A percentile compares a stretch with the other conserved stretches of the same genome.
These are phyloP conservation scores for Geothlypis trichas DNA, from an alignment of 2,113 vertebrate genomes.

Conservation along the genomic window DNA sequence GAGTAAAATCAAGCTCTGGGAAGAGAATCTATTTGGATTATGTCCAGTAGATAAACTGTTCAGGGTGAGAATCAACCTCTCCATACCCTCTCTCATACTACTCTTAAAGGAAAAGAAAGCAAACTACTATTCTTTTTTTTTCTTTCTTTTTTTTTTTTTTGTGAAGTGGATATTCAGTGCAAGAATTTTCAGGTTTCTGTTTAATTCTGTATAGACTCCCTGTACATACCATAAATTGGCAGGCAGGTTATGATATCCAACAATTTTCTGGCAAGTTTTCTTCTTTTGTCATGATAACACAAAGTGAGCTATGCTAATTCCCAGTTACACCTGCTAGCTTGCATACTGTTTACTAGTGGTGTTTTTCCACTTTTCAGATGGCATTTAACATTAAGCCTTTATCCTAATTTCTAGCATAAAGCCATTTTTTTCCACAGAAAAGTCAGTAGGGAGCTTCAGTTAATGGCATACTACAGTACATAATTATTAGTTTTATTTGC, in stretches of 20 bases:
- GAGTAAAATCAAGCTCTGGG: background rate
- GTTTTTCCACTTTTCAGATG: background rate
- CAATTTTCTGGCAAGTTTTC: background rate
- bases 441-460: background rate
- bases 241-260: background rate
- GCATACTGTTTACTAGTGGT: background rate
- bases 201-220: background rate
- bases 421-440: background rate
- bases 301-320: background rate
- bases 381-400: background rate
- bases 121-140: background rate
- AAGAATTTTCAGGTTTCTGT: background rate
- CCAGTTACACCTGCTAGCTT: background rate
- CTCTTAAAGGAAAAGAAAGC: background rate
- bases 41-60: background rate
- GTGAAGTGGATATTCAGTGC: background rate
- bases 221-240: background rate
- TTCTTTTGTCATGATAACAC: background rate
- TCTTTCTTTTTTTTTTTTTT: background rate
- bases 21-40: background rate
- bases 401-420: background rate
- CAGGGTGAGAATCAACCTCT: rapidly evolving
- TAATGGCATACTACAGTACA: background rate
- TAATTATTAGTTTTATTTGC: background rate
- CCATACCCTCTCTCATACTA: background rate